Base-by-base conservation (phyloP, 2,113 vertebrate genomes). In the Orientallactaga bullata region DNA sequence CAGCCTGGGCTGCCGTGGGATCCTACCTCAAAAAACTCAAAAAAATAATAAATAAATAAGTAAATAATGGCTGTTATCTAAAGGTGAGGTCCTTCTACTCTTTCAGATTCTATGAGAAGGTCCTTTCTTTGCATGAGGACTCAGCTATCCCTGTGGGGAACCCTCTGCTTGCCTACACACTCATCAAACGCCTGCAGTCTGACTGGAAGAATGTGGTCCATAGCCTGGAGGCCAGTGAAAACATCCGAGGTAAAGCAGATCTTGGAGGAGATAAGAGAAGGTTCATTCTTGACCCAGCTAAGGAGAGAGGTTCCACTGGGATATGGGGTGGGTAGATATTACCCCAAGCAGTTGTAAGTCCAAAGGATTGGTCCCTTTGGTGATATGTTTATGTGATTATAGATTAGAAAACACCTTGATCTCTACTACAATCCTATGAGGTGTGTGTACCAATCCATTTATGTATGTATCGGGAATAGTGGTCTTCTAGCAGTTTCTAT, bases 141-240 rank as follows among this genome's bases (percentile, higher is more conserved):
- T 91, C 98, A 0, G 9, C 96, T 2, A 76, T 96, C 37, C 97
- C 98, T 0, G 97, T 99, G 95, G 98, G 98, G 18, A 99, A 99
- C 97, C 99, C 99, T 1, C 94, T 99, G 94, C 81, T 99, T 90
- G 99, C 99, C 2, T 99, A 99, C 97, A 98, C 99, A 68, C 98
- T 99, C 95, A 98, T 99, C 98, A 99, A 99, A 96, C 98, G 99
- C 8, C 98, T 99, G 23, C 98, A 99, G 87, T 99, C 98, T 0
- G 99, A 99, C 96, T 99, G 99, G 99, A 97, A 97, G 96, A 99
- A 99, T 1, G 76, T 99, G 37, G 96, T 99, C 13, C 98, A 99
- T 95, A 99, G 98, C 68, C 93, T 98, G 0, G 99, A 99, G 96
- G 99, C 98, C 84, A 78, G 94, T 3, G 98, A 99, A 66, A 99